A percentile compares a stretch with the other conserved stretches of the same genome.
Evolutionary conservation across 2,888 invertebrate species (phyloP).

Genomic region (Scaptomyza reducta): DNA sequence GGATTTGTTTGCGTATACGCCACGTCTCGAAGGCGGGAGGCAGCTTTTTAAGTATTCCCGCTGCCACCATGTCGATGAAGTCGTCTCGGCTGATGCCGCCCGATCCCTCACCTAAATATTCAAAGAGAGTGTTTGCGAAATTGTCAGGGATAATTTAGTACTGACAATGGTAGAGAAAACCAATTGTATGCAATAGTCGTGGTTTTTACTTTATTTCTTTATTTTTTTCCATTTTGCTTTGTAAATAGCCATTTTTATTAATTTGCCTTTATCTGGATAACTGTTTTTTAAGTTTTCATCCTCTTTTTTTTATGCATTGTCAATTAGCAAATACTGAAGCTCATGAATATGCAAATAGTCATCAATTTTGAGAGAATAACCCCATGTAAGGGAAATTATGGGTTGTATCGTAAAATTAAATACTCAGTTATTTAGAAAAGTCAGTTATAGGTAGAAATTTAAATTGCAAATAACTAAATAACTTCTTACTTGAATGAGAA

Average conservation of each 20-base stretch:
- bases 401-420: not conserved
- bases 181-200: slow-evolving; percentile 54
- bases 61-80: slow-evolving; percentile 91
- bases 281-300: slow-evolving; percentile 29
- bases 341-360: slow-evolving; percentile 74
- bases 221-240: slow-evolving; percentile 13
- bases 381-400: slow-evolving; percentile 17
- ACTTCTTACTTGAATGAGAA: not conserved
- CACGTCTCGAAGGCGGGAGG: slow-evolving; percentile 92
- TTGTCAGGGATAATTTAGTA: slow-evolving; percentile 35
- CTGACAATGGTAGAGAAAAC: slow-evolving; percentile 39
- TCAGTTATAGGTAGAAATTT: not conserved
- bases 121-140: not conserved
- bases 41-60: slow-evolving; percentile 90
- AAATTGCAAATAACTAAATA: no score
- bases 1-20: slow-evolving; percentile 91
- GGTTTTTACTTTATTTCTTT: slow-evolving; percentile 30
- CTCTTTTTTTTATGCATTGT: slow-evolving; percentile 54
- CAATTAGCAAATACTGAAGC: slow-evolving; percentile 76
- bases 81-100: slow-evolving; percentile 93
- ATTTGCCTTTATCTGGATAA: slow-evolving; percentile 56
- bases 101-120: slow-evolving; percentile 86
- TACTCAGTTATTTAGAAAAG: not conserved
- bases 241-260: slow-evolving; percentile 57
- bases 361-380: slow-evolving; percentile 32